Conservation (phyloP, 2,888 invertebrate genomes). For the Synergus itoensis region DNA sequence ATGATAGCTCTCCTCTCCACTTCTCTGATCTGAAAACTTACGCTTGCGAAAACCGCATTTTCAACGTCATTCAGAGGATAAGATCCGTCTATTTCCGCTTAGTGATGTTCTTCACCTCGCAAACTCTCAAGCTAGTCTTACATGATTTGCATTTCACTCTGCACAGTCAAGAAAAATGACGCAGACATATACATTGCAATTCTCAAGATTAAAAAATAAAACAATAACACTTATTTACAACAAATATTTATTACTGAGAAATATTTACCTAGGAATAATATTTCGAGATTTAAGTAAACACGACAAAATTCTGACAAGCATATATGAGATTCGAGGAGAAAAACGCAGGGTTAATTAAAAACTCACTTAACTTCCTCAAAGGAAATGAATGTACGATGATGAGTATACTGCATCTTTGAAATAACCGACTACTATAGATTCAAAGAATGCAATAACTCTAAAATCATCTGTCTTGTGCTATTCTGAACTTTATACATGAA, state of each 20-base stretch:
- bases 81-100: constrained; percentile 38
- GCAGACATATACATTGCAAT: not conserved
- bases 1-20: constrained; percentile 33
- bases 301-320: too few species aligned
- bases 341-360: not conserved
- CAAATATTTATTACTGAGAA: too few species aligned
- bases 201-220: not conserved
- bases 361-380: not conserved
- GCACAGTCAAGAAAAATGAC: constrained; percentile 13
- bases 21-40: constrained; percentile 38
- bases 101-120: constrained; percentile 30
- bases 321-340: too few species aligned
- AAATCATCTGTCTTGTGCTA: not conserved
- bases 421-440: not conserved
- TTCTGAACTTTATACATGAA: not conserved
- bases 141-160: constrained; percentile 13
- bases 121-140: constrained; percentile 22
- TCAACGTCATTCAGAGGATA: constrained; percentile 40
- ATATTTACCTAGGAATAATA: too few species aligned
- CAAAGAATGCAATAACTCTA: not conserved
- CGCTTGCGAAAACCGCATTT: constrained; percentile 38
- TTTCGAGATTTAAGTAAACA: too few species aligned
- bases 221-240: not conserved
- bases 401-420: not conserved
- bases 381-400: not conserved